These are phyloP conservation scores for Fringilla coelebs DNA, from an alignment of 2,797 vertebrate genomes.

Conservation along the genomic window DNA sequence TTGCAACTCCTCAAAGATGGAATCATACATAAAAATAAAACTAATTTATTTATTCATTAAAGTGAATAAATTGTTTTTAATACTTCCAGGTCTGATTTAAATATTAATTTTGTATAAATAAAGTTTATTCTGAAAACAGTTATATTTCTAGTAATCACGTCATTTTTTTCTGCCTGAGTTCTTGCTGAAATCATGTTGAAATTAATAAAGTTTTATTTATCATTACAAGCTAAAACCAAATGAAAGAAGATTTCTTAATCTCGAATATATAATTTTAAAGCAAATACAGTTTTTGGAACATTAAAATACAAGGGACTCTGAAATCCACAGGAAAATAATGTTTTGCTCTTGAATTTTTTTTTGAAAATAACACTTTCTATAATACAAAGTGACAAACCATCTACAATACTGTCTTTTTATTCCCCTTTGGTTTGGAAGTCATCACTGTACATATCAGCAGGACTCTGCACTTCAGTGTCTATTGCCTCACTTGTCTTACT, in stretches of 20 bases:
- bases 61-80: slow-evolving; percentile 74
- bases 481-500: slow-evolving; percentile 73
- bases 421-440: slow-evolving; percentile 79
- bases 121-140: slow-evolving; percentile 76
- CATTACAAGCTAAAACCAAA: slow-evolving; percentile 70
- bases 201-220: slow-evolving; percentile 72
- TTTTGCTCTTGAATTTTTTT: slow-evolving; percentile 51
- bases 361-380: slow-evolving; percentile 74
- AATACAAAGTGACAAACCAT: slow-evolving; percentile 76
- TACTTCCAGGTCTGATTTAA: slow-evolving; percentile 76
- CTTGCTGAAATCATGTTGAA: slow-evolving; percentile 74
- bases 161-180: slow-evolving; percentile 77
- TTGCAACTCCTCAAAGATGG: slow-evolving; percentile 72
- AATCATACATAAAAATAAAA: slow-evolving; percentile 79
- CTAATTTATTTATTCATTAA: slow-evolving; percentile 78
- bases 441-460: slow-evolving; percentile 66
- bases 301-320: slow-evolving; percentile 71
- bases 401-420: slow-evolving; percentile 72
- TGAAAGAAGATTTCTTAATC: slow-evolving; percentile 59
- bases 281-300: slow-evolving; percentile 70
- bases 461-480: slow-evolving; percentile 71
- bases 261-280: slow-evolving; percentile 69
- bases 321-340: slow-evolving; percentile 70
- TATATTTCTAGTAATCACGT: slow-evolving; percentile 71
- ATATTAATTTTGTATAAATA: slow-evolving; percentile 78